phyloP scores from a whole-genome alignment of 2,113 vertebrate genomes.

The Apistogramma diplotaenia region DNA sequence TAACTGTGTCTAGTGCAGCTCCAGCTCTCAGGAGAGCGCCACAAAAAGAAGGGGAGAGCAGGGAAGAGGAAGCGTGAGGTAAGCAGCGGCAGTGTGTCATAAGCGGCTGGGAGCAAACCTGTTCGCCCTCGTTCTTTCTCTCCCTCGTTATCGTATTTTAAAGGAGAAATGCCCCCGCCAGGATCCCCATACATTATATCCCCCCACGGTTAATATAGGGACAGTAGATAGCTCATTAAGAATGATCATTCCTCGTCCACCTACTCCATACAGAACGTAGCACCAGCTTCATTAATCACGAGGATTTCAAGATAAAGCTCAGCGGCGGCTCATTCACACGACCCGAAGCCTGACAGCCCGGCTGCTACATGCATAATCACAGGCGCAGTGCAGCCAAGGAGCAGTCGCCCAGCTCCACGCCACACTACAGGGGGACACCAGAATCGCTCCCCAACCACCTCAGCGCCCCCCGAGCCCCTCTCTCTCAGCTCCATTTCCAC shows the following conservation, averaged over 20 bases:
- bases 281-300: conserved; percentile 76
- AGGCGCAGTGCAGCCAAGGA: conserved; percentile 32
- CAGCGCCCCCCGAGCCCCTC: background rate
- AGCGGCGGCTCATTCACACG: conserved; percentile 20
- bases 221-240: conserved; percentile 79
- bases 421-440: conserved; percentile 7
- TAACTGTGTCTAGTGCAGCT: conserved; percentile 30
- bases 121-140: conserved; percentile 48
- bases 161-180: conserved; percentile 64
- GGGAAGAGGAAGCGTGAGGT: conserved; percentile 24
- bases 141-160: conserved; percentile 75
- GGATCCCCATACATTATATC: conserved; percentile 64
- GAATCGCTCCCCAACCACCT: conserved; percentile 1
- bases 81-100: conserved; percentile 25
- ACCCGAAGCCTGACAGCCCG: conserved; percentile 57
- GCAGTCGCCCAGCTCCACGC: conserved; percentile 23
- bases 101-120: conserved; percentile 22
- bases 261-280: conserved; percentile 60
- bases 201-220: conserved; percentile 72
- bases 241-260: conserved; percentile 75
- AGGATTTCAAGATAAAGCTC: conserved; percentile 72
- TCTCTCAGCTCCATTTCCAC: background rate
- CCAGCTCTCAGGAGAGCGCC: conserved; percentile 8
- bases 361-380: conserved; percentile 60
- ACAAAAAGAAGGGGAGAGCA: background rate